Percentiles rank a stretch among this genome's conserved stretches.
phyloP scores from a whole-genome alignment of 2,113 vertebrate genomes.

The Calidris pygmaea region DNA sequence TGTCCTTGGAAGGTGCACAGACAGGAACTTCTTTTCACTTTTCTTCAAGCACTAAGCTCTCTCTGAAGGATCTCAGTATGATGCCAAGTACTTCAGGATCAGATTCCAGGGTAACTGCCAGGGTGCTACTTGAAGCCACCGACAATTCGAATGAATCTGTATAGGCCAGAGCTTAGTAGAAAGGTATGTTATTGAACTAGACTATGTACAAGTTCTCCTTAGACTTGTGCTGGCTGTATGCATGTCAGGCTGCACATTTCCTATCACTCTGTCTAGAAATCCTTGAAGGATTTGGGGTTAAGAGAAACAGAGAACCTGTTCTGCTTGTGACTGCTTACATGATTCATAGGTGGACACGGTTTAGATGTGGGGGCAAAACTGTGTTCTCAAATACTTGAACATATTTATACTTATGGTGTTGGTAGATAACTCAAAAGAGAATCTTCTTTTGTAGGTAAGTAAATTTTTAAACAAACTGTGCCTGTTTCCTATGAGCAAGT shows the following conservation, averaged over 20 bases:
- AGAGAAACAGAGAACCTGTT: background rate
- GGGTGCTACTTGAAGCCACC: background rate
- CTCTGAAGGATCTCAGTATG: background rate
- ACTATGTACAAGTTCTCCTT: background rate
- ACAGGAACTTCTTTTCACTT: background rate
- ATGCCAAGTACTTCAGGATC: background rate
- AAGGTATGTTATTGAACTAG: background rate
- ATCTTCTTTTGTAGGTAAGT: background rate
- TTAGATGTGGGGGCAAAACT: background rate
- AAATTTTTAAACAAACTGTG: background rate
- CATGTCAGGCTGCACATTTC: background rate
- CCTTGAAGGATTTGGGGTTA: background rate
- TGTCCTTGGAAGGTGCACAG: background rate
- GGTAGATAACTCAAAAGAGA: background rate
- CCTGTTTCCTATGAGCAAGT: background rate
- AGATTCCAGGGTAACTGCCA: background rate
- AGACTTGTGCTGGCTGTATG: background rate
- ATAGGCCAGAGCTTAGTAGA: background rate
- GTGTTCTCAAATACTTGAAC: background rate
- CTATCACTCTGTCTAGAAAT: background rate
- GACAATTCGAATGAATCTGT: background rate
- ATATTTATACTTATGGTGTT: background rate
- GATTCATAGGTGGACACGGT: background rate
- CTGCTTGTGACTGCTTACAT: background rate
- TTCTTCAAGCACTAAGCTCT: background rate